Conservation (phyloP, 1,140 invertebrate genomes). For the Anagrus nilaparvatae region DNA sequence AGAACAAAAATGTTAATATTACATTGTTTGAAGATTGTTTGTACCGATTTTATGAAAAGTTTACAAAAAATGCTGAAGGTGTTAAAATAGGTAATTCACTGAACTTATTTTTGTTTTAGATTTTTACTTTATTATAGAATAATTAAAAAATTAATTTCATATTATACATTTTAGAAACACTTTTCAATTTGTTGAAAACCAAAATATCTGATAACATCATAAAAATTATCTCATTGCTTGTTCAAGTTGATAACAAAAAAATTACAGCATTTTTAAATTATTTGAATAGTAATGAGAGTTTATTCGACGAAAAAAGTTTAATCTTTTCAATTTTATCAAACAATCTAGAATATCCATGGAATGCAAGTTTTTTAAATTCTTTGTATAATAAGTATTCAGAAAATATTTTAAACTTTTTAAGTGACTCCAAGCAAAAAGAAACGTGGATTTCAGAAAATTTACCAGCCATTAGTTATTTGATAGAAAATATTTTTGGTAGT, state of each 20-base stretch:
- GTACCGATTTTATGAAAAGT: conserved; percentile 45
- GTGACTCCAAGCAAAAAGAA: conserved; percentile 17
- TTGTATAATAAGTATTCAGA: conserved; percentile 21
- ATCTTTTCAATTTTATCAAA: conserved; percentile 30
- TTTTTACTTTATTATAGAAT: conserved; percentile 8
- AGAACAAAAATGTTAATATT: conserved; percentile 24
- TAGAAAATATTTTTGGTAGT: conserved; percentile 28
- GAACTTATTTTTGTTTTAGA: not conserved
- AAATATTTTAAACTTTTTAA: conserved; percentile 29
- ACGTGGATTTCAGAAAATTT: conserved; percentile 30
- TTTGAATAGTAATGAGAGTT: conserved; percentile 15
- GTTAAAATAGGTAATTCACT: conserved; percentile 33
- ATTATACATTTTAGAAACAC: conserved; percentile 24
- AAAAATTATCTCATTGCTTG: conserved; percentile 26
- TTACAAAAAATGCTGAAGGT: conserved; percentile 43
- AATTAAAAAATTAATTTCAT: conserved; percentile 6
- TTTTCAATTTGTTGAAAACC: conserved; percentile 22
- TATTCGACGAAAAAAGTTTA: conserved; percentile 21
- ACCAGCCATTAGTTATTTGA: conserved; percentile 25
- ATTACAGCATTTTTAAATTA: conserved; percentile 25
- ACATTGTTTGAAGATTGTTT: conserved; percentile 44
- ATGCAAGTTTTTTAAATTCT: conserved; percentile 26
- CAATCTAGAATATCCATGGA: conserved; percentile 28
- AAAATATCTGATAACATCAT: conserved; percentile 20
- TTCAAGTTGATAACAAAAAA: conserved; percentile 23